Evolutionary conservation across 2,797 vertebrate species (phyloP), one percentile per base, ranked within the genome.

Genomic region (Sebastes nivosus): DNA sequence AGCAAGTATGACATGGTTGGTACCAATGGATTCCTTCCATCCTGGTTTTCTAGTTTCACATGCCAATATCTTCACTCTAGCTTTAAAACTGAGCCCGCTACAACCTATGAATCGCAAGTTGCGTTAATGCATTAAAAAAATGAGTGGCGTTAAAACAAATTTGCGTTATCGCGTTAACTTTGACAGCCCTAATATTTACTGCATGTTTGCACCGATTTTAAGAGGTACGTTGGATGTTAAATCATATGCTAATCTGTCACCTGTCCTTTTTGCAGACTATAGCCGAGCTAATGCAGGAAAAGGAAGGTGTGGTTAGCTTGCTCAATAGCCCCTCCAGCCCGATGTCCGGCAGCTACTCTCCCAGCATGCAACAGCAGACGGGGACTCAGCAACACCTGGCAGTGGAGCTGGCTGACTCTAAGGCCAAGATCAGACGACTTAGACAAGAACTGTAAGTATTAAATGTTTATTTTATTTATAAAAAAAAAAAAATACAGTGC

Each of bases 401-500:
- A 0, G 98, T 99, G 77, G 97, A 98, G 90, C 93, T 99, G 52
- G 98, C 97, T 11, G 97, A 98, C 83, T 97, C 96, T 63, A 98
- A 98, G 91, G 97, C 97, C 85, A 98, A 97, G 90, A 97, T 98
- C 90, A 95, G 97, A 89, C 92, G 97, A 79, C 96, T 98, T 14
- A 95, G 97, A 77, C 97, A 99, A 86, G 98, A 99, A 88, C 94
- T 98, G 97, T 98, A 94, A 97, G 97, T 97, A 67, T 14, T n/a
- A 12, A 20, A 60, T 8, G 8, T 30, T 67, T 5, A 14, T 6
- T 24, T 25, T 12, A 12, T 46, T 22, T 52, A 4, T 3, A 50
- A n/a, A 36, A 50, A 10, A 32, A 46, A 74, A 74, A 74, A 74
- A 30, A 50, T 57, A 63, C 1, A 36, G 18, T 27, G 1, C 5